Base-by-base conservation (phyloP, 2,113 vertebrate species). In the Alaudala cheleensis region DNA sequence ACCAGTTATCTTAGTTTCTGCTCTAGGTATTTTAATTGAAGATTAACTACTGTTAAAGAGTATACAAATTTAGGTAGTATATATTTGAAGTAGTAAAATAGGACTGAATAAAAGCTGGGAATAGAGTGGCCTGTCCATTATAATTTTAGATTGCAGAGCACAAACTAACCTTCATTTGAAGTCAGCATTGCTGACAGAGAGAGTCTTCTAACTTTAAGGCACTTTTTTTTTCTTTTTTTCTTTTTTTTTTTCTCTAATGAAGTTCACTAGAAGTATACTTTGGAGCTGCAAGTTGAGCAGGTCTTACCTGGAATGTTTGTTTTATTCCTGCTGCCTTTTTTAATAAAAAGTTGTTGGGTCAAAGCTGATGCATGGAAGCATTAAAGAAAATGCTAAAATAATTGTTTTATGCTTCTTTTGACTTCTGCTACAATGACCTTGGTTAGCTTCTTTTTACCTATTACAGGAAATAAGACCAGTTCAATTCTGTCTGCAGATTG, bases 1-100 rank as follows among this genome's bases (percentile, higher is more conserved):
- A 97, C 97, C 97, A 97, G 96, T 98, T 98, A 98, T 98, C 98
- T 92, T 95, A 85, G 97, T 98, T 98, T 98, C 97, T 98, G 98
- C 98, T 98, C 97, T 96, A 95, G 97, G 98, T 98, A 98, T 98
- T 98, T 98, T 98, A 98, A 98, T 98, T 98, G 97, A 97, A 98
- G 98, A 98, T 97, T 98, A 98, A 98, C 96, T 97, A 90, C 97
- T 96, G 92, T 98, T 98, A 97, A 98, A 98, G 95, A 97, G 97
- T 97, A 93, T 97, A 96, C 96, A 97, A 96, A 95, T 97, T 96
- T 93, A 96, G 95, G 93, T 96, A 93, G 92, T 95, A 69, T 96
- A 88, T 92, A 88, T 93, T 95, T 93, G 90, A 92, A 94, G 88
- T 84, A 86, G 95, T 97, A 95, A 96, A 96, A 97, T 95, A 91